These are phyloP conservation scores for Coreoperca whiteheadi DNA, from an alignment of 2,113 vertebrate genomes.

Conservation along the genomic window DNA sequence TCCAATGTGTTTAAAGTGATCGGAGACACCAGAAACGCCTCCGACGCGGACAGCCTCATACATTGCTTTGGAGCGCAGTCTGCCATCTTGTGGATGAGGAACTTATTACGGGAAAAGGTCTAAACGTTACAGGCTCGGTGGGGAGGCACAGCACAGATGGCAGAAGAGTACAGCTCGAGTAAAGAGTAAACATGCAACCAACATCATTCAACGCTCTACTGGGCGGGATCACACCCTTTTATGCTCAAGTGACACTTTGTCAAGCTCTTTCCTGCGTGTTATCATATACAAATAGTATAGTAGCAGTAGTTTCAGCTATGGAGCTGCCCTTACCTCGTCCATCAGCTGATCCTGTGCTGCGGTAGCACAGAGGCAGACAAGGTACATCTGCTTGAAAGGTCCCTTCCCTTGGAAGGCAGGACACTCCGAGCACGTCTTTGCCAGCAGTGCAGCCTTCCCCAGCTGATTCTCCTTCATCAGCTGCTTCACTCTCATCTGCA, in stretches of 20 bases:
- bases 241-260: not conserved
- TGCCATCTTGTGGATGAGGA: constrained; percentile 22
- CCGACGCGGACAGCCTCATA: not conserved
- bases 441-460: constrained; percentile 89
- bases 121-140: not conserved
- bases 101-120: not conserved
- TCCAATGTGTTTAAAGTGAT: not conserved
- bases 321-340: constrained; percentile 86
- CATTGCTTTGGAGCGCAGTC: not conserved
- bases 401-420: constrained; percentile 88
- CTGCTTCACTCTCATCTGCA: constrained; percentile 95
- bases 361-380: constrained; percentile 93
- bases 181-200: no score
- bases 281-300: no score
- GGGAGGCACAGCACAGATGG: not conserved
- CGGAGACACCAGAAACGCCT: not conserved
- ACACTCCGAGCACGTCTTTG: constrained; percentile 91
- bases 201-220: no score
- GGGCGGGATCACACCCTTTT: not conserved
- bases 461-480: constrained; percentile 92
- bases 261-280: not conserved
- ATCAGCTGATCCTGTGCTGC: constrained; percentile 91
- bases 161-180: not conserved
- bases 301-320: no score
- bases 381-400: constrained; percentile 94